phyloP scores from a whole-genome alignment of 1,140 invertebrate genomes.

The Physella acuta region DNA sequence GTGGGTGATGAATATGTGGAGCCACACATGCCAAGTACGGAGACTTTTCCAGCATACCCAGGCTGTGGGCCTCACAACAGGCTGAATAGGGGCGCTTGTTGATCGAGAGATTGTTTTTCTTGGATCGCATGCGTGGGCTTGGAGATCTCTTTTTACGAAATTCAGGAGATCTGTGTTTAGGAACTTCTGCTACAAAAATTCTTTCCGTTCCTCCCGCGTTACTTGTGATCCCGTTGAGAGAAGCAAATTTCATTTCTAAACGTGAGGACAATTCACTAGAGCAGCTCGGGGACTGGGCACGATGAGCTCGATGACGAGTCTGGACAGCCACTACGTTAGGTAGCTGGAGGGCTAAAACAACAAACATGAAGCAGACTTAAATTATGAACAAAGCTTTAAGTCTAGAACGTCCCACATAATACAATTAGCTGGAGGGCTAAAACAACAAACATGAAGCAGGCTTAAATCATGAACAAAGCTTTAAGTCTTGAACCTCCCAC shows the following conservation, averaged over 20 bases:
- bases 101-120: constrained; percentile 37
- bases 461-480: too few relatives aligned
- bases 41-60: constrained; percentile 42
- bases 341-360: not conserved
- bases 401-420: too few relatives aligned
- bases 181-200: constrained; percentile 36
- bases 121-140: constrained; percentile 33
- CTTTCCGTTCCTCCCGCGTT: constrained; percentile 29
- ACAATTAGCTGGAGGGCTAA: not conserved
- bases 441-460: too few relatives aligned
- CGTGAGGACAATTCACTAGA: not conserved
- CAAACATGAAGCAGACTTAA: too few relatives aligned
- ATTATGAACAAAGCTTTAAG: too few relatives aligned
- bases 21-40: constrained; percentile 47
- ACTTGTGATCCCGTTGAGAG: constrained; percentile 30
- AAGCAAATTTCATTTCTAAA: constrained; percentile 25
- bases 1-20: constrained; percentile 27
- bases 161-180: constrained; percentile 16
- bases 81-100: constrained; percentile 51
- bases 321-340: not conserved
- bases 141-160: constrained; percentile 12
- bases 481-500: too few relatives aligned
- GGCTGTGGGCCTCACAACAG: constrained; percentile 35
- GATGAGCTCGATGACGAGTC: not conserved
- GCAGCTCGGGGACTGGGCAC: not conserved